Conservation (phyloP, 2,888 invertebrate species). For the Piscicola geometra region DNA sequence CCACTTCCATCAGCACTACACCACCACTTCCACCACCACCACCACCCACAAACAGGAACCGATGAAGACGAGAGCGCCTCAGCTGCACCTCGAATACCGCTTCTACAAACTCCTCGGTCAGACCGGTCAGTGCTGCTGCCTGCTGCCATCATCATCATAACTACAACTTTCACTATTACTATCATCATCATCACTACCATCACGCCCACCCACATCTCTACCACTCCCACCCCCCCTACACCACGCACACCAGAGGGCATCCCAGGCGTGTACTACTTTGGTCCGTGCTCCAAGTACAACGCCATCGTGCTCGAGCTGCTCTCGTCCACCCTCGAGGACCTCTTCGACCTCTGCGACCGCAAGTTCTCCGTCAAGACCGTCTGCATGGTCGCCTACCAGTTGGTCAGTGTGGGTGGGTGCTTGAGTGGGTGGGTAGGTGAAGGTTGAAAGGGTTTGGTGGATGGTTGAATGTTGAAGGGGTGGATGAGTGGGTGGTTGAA, state of each 20-base stretch:
- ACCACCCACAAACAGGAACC: slow-evolving; percentile 37
- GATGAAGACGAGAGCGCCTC: slow-evolving; percentile 43
- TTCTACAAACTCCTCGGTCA: slow-evolving; percentile 42
- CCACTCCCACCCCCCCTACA: neutral
- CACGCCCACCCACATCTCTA: neutral
- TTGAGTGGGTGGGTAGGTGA: no score
- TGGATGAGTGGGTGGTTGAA: no score
- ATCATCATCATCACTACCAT: neutral
- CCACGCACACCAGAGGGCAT: slow-evolving; percentile 96
- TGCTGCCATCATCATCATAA: no score
- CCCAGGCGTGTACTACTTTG: slow-evolving; percentile 94
- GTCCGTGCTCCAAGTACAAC: slow-evolving; percentile 61
- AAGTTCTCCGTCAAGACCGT: slow-evolving; percentile 96
- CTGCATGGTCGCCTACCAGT: slow-evolving; percentile 93
- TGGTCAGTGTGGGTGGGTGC: slow-evolving; percentile 71
- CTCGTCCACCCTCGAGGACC: slow-evolving; percentile 96
- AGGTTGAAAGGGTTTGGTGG: no score
- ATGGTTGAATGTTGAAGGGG: no score
- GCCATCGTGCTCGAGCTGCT: slow-evolving; percentile 98
- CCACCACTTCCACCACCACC: no score
- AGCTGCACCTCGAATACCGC: slow-evolving; percentile 42
- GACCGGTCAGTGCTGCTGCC: slow-evolving; percentile 30
- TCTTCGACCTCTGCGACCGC: slow-evolving; percentile 97
- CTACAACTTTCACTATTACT: neutral
- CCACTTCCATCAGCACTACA: no score